These are phyloP conservation scores for Orthonevra nobilis DNA, from an alignment of 2,888 invertebrate species.

Conservation along the genomic window DNA sequence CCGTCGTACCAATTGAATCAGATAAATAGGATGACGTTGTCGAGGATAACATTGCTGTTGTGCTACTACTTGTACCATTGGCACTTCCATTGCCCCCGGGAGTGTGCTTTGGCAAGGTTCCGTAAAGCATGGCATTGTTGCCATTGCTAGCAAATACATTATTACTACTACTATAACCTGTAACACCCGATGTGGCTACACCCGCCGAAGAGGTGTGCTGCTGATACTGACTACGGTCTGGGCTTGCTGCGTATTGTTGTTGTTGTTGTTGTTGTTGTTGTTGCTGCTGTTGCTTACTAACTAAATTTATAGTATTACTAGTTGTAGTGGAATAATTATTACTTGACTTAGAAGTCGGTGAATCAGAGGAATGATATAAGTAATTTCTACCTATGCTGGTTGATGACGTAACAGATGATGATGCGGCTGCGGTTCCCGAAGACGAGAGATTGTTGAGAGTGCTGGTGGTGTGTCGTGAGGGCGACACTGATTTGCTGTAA, in stretches of 20 bases:
- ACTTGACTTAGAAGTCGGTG: constrained; percentile 71
- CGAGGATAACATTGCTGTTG: constrained; percentile 71
- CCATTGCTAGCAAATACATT: constrained; percentile 66
- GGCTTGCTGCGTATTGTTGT: constrained; percentile 74
- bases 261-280: no score
- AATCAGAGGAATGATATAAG: constrained; percentile 55
- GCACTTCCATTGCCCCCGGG: constrained; percentile 50
- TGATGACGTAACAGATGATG: constrained; percentile 75
- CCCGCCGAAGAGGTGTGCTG: constrained; percentile 49
- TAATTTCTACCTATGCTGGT: constrained; percentile 72
- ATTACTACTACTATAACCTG: constrained; percentile 38
- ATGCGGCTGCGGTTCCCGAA: constrained; percentile 71
- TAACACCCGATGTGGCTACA: constrained; percentile 34
- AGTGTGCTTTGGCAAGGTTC: constrained; percentile 78
- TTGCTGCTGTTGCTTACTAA: constrained; percentile 73
- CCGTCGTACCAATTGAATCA: constrained; percentile 75
- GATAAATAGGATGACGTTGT: constrained; percentile 74
- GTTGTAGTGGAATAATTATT: constrained; percentile 71
- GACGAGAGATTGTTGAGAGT: constrained; percentile 66
- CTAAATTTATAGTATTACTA: constrained; percentile 77
- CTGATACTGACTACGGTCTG: constrained; percentile 73
- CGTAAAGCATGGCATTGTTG: constrained; percentile 77
- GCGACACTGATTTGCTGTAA: constrained; percentile 60
- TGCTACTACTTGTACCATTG: constrained; percentile 51
- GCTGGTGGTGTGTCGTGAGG: constrained; percentile 62